Evolutionary conservation across 1,140 invertebrate species (phyloP).

Genomic region (Temnothorax longispinosus): DNA sequence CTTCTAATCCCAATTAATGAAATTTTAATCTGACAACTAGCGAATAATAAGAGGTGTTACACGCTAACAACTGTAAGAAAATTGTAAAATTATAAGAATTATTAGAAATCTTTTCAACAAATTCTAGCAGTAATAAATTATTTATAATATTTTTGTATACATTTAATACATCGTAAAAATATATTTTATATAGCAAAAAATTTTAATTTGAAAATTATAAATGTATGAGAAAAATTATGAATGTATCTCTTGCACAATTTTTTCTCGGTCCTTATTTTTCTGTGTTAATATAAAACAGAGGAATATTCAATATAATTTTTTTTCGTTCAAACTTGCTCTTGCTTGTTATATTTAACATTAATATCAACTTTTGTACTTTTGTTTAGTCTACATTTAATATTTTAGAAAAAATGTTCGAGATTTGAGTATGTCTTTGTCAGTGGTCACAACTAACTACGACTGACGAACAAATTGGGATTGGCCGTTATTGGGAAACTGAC

Average conservation of each 20-base stretch:
- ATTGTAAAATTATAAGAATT: not conserved
- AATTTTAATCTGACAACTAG: not conserved
- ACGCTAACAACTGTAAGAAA: not conserved
- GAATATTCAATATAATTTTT: not conserved
- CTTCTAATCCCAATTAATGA: conserved; percentile 5
- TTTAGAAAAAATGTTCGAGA: conserved; percentile 1
- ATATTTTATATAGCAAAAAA: not conserved
- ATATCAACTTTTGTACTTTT: not conserved
- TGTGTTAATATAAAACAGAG: not conserved
- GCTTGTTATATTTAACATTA: not conserved
- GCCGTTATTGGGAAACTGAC: conserved; percentile 15
- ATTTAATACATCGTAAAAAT: not conserved
- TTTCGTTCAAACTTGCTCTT: not conserved
- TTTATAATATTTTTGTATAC: not conserved
- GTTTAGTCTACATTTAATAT: not conserved
- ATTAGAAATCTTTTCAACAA: not conserved
- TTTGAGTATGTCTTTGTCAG: not conserved
- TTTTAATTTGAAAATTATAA: not conserved
- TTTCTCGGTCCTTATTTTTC: not conserved
- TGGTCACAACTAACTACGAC: conserved; percentile 6
- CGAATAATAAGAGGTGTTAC: not conserved
- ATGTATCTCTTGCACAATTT: not conserved
- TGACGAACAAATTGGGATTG: conserved; percentile 21
- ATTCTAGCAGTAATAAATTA: conserved; percentile 1
- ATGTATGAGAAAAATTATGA: not conserved